These are phyloP conservation scores for Lapara coniferarum DNA, from an alignment of 2,888 invertebrate species.

Conservation along the genomic window DNA sequence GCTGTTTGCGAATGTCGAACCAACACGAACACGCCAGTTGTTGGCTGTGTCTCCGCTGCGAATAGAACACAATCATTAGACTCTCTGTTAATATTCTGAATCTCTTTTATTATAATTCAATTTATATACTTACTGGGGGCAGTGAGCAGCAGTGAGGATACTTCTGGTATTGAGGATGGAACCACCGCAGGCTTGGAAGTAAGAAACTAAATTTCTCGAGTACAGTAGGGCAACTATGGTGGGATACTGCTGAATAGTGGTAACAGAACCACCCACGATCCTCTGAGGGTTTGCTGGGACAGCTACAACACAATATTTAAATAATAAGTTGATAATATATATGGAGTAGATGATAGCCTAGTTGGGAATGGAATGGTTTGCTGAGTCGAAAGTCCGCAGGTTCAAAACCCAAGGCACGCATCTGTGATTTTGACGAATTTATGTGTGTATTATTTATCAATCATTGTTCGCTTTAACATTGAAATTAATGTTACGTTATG, in stretches of 20 bases:
- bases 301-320: conserved; percentile 33
- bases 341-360: too few species aligned
- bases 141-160: conserved; percentile 32
- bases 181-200: conserved; percentile 45
- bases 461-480: too few species aligned
- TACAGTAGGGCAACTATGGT: conserved; percentile 40
- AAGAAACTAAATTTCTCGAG: conserved; percentile 32
- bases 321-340: background rate
- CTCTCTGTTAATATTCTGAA: too few species aligned
- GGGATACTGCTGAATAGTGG: conserved; percentile 45
- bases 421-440: too few species aligned
- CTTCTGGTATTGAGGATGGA: conserved; percentile 43
- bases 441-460: too few species aligned
- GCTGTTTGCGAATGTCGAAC: conserved; percentile 55
- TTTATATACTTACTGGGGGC: too few species aligned
- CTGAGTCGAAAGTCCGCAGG: too few species aligned
- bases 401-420: too few species aligned
- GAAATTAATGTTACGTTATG: too few species aligned
- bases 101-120: too few species aligned
- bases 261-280: conserved; percentile 51
- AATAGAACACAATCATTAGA: conserved; percentile 30
- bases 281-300: conserved; percentile 39
- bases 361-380: too few species aligned
- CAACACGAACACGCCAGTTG: conserved; percentile 55
- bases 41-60: conserved; percentile 42